These are phyloP conservation scores for Artemia sinica DNA, from an alignment of 2,888 invertebrate genomes.

Conservation along the genomic window DNA sequence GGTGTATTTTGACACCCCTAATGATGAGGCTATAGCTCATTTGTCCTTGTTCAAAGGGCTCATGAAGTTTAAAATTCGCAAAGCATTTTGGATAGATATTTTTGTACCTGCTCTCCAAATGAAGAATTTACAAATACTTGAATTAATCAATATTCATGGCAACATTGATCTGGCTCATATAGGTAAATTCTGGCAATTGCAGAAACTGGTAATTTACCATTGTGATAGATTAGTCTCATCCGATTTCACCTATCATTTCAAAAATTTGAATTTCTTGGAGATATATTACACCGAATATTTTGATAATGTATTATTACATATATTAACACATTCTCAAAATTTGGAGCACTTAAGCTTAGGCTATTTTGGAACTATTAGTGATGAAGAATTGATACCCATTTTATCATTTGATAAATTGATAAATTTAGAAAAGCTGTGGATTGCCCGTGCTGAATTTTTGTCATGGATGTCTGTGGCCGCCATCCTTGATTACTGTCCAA, in stretches of 20 bases:
- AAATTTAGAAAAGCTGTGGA: not conserved
- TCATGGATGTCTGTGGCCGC: not conserved
- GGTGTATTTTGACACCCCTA: conserved; percentile 9
- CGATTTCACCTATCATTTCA: not conserved
- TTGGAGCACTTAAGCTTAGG: conserved; percentile 7
- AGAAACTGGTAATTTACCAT: not conserved
- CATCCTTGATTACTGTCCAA: not conserved
- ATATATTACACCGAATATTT: not conserved
- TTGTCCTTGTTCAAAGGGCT: not conserved
- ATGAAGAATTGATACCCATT: conserved; percentile 11
- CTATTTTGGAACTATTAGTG: not conserved
- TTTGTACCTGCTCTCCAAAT: not conserved
- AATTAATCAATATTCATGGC: not conserved
- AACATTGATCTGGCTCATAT: not conserved
- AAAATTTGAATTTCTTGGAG: not conserved
- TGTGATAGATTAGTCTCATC: not conserved
- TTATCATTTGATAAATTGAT: not conserved
- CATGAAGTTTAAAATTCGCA: not conserved
- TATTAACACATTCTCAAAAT: not conserved
- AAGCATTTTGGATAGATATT: conserved; percentile 5
- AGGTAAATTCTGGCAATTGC: not conserved
- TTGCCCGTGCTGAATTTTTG: not conserved
- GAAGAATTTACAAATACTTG: not conserved
- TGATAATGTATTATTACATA: not conserved
- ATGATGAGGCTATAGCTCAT: not conserved